Percentiles rank a stretch among this genome's conserved stretches.
Evolutionary conservation across 2,113 vertebrate genomes (phyloP).

Genomic region (Phylloscopus trochilus): DNA sequence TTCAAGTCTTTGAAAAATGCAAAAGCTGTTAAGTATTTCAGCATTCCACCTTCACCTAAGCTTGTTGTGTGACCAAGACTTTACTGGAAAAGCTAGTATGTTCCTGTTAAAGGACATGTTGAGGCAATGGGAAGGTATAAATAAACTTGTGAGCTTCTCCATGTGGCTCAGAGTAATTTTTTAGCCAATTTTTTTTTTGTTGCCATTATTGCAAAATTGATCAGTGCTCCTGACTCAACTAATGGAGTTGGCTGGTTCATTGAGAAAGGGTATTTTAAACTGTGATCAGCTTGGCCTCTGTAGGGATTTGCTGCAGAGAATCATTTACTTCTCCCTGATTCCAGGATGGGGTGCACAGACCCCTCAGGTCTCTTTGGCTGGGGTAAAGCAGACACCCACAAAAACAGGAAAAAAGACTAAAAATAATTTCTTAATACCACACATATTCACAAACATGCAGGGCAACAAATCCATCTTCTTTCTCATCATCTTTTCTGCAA

Average conservation of each 20-base stretch:
- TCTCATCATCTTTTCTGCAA: neutral
- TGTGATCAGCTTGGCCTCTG: neutral
- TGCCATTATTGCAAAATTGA: neutral
- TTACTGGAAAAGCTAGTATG: neutral
- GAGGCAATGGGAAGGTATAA: neutral
- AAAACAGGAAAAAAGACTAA: neutral
- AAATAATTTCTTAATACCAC: neutral
- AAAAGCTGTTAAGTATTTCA: neutral
- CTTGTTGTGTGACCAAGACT: neutral
- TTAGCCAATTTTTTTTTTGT: neutral
- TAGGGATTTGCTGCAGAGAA: neutral
- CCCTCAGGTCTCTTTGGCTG: neutral
- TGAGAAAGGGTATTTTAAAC: neutral
- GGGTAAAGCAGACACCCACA: neutral
- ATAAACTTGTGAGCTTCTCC: neutral
- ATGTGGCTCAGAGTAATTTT: neutral
- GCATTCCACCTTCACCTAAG: neutral
- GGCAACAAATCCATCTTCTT: neutral
- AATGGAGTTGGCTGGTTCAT: neutral
- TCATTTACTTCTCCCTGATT: neutral
- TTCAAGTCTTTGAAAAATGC: slow-evolving; percentile 26
- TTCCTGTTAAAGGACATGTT: neutral
- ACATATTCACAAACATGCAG: neutral
- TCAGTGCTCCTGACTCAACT: neutral
- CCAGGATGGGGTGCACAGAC: neutral